phyloP scores from a whole-genome alignment of 2,113 vertebrate genomes.

The Charina bottae region DNA sequence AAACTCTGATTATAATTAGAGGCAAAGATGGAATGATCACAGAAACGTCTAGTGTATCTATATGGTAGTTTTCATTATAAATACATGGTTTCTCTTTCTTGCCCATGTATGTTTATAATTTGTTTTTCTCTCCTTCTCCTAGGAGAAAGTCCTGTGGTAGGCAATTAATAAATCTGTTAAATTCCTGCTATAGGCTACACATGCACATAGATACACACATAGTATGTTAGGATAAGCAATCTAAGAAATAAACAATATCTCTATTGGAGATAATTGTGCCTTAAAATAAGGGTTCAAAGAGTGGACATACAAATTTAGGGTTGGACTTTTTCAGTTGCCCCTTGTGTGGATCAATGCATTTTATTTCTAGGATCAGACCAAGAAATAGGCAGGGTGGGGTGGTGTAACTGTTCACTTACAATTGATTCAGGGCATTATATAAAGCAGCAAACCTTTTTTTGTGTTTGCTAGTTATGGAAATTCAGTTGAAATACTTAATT shows the following conservation, averaged over 20 bases:
- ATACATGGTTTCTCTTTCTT: neutral
- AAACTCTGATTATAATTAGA: conserved; percentile 21
- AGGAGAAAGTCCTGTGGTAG: neutral
- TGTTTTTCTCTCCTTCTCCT: neutral
- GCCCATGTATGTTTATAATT: neutral
- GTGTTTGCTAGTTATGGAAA: too few relatives aligned
- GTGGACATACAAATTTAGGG: neutral
- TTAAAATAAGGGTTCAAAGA: neutral
- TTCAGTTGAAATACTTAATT: too few relatives aligned
- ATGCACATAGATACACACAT: neutral
- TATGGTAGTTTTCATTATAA: neutral
- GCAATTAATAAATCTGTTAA: neutral
- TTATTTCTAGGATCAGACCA: too few relatives aligned
- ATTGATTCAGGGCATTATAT: too few relatives aligned
- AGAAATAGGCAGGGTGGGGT: too few relatives aligned
- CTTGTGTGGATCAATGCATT: too few relatives aligned
- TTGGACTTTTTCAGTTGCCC: neutral
- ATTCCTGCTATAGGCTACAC: neutral
- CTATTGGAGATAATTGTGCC: neutral
- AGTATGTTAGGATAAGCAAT: neutral
- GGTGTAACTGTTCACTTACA: too few relatives aligned
- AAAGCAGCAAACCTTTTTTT: too few relatives aligned
- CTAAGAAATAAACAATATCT: neutral
- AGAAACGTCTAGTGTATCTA: neutral
- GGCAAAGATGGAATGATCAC: neutral